Conservation (phyloP, 2,888 invertebrate genomes). For the Himalopsyche kuldschensis region DNA sequence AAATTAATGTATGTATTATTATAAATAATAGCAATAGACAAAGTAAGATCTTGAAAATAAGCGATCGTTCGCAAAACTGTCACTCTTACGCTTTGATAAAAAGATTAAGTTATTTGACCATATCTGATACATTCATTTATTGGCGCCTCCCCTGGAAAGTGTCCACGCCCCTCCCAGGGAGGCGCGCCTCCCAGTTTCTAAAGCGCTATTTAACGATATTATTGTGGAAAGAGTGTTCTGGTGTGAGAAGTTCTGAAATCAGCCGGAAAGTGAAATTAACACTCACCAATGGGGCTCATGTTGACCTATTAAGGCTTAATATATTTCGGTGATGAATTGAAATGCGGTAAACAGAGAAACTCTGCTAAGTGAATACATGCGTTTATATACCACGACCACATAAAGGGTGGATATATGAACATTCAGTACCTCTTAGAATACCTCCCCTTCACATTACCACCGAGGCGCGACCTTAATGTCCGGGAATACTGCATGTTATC, state of each 20-base stretch:
- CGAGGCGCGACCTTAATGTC: background rate
- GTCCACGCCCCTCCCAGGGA: no score
- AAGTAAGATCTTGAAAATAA: no score
- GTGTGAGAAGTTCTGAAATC: background rate
- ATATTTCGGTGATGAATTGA: constrained; percentile 4
- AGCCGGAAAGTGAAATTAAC: constrained; percentile 11
- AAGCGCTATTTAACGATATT: background rate
- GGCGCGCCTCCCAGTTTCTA: no score
- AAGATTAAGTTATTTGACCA: no score
- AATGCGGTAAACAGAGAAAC: background rate
- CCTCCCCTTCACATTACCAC: background rate
- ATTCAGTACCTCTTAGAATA: background rate
- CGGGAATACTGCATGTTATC: background rate
- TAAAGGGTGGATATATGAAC: background rate
- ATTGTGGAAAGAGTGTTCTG: background rate
- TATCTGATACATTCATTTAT: no score
- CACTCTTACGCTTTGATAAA: no score
- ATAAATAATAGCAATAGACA: no score
- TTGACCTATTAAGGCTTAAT: constrained; percentile 10
- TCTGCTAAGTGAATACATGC: background rate
- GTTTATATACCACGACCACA: background rate
- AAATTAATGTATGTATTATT: no score
- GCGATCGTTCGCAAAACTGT: no score
- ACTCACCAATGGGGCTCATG: constrained; percentile 6
- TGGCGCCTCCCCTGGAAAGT: no score